A percentile compares a stretch with the other conserved stretches of the same genome.
phyloP scores from a whole-genome alignment of 2,113 vertebrate genomes.

The Macrotus californicus region DNA sequence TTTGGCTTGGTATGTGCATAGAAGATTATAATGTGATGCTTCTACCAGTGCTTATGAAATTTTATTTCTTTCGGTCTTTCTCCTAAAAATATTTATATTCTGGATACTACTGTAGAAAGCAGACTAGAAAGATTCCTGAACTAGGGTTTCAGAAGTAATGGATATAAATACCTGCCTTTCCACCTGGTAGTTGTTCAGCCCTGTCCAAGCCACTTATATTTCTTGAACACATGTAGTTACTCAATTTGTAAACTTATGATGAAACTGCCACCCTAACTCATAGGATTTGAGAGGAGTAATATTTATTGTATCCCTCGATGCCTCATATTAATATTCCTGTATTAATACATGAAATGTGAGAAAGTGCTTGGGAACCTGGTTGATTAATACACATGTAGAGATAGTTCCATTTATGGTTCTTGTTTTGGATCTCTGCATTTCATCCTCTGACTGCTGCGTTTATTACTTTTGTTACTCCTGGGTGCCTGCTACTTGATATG shows the following conservation, averaged over 20 bases:
- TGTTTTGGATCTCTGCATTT: constrained; percentile 33
- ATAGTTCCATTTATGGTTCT: constrained; percentile 9
- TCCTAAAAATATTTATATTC: constrained; percentile 21
- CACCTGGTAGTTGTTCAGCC: not conserved
- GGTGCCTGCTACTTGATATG: not conserved
- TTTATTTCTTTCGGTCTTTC: not conserved
- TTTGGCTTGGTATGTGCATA: constrained; percentile 18
- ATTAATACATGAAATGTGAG: constrained; percentile 1
- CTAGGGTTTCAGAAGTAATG: not conserved
- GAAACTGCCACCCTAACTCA: not conserved
- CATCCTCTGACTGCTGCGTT: not conserved
- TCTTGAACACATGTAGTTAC: not conserved
- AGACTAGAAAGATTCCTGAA: constrained; percentile 18
- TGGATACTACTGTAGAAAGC: constrained; percentile 3
- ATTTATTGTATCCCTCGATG: not conserved
- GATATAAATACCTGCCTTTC: not conserved
- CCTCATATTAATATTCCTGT: not conserved
- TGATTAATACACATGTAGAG: not conserved
- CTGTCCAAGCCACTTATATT: not conserved
- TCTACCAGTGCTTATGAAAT: not conserved
- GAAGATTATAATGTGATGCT: not conserved
- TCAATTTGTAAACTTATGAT: constrained; percentile 29
- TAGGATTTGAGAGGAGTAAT: not conserved
- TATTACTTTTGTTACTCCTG: constrained; percentile 37
- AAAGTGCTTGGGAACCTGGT: constrained; percentile 43